These are phyloP conservation scores for Charanyca ferruginea DNA, from an alignment of 2,888 invertebrate species.

Conservation along the genomic window DNA sequence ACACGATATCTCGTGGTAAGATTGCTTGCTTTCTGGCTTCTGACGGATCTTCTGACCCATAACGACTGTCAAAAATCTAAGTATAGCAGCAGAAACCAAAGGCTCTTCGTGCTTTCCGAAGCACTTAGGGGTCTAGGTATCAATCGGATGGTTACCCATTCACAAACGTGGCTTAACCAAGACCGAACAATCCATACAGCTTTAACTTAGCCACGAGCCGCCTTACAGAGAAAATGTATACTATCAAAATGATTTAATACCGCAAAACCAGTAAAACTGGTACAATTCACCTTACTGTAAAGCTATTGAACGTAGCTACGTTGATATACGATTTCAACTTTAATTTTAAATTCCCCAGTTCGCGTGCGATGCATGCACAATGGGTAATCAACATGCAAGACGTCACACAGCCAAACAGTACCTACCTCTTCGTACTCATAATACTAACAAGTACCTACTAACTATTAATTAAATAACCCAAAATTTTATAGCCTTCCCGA, in stretches of 20 bases:
- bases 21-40: too few relatives aligned
- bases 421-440: conserved; percentile 6
- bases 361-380: conserved; percentile 58
- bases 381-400: conserved; percentile 60
- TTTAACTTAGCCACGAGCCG: too few relatives aligned
- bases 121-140: too few relatives aligned
- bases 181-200: too few relatives aligned
- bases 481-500: conserved; percentile 67
- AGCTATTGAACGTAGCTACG: conserved; percentile 21
- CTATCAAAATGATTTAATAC: neutral
- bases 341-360: conserved; percentile 50
- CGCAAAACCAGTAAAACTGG: neutral
- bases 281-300: neutral
- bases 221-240: too few relatives aligned
- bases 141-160: too few relatives aligned
- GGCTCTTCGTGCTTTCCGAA: too few relatives aligned
- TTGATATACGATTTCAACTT: conserved; percentile 39
- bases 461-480: conserved; percentile 68
- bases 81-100: too few relatives aligned
- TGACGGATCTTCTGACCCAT: too few relatives aligned
- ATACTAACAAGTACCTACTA: conserved; percentile 32
- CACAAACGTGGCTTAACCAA: too few relatives aligned
- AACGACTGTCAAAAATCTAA: too few relatives aligned
- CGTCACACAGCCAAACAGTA: conserved; percentile 35
- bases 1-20: too few relatives aligned